phyloP scores from a whole-genome alignment of 2,888 invertebrate species.

The Lypha dubia region DNA sequence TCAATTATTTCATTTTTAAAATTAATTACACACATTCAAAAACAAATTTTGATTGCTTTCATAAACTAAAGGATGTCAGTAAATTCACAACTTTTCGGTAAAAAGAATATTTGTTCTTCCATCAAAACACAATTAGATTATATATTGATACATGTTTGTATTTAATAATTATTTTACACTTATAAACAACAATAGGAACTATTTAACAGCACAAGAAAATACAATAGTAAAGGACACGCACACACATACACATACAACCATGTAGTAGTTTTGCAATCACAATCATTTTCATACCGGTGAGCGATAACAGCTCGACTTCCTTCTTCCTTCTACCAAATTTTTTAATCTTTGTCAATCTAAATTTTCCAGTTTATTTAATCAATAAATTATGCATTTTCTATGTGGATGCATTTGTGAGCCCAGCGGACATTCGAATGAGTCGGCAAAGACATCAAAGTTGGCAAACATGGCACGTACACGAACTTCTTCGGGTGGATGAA shows the following conservation, averaged over 20 bases:
- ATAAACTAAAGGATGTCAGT: conserved; percentile 15
- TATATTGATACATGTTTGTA: not conserved
- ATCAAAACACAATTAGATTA: conserved; percentile 1
- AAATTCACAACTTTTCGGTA: not conserved
- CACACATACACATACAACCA: no score
- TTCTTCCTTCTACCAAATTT: conserved; percentile 2
- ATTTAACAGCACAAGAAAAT: conserved; percentile 1
- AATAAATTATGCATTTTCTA: conserved; percentile 78
- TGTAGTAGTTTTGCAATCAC: conserved; percentile 1
- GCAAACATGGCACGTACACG: conserved; percentile 78
- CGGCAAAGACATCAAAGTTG: conserved; percentile 77
- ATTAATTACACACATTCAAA: no score
- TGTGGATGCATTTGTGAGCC: conserved; percentile 79
- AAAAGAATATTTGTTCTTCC: conserved; percentile 2
- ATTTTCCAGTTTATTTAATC: conserved; percentile 15
- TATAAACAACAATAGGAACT: conserved; percentile 56
- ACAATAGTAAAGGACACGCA: conserved; percentile 10
- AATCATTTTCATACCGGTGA: conserved; percentile 1
- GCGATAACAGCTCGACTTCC: conserved; percentile 21
- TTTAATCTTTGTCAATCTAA: not conserved
- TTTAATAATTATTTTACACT: conserved; percentile 18
- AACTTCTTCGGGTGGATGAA: conserved; percentile 77
- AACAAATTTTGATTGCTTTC: no score
- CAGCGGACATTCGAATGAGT: conserved; percentile 76
- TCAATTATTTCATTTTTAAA: no score